Evolutionary conservation across 2,797 vertebrate genomes (phyloP), one percentile per base, ranked within the genome.

Genomic region (Acestrorhynchus altus): DNA sequence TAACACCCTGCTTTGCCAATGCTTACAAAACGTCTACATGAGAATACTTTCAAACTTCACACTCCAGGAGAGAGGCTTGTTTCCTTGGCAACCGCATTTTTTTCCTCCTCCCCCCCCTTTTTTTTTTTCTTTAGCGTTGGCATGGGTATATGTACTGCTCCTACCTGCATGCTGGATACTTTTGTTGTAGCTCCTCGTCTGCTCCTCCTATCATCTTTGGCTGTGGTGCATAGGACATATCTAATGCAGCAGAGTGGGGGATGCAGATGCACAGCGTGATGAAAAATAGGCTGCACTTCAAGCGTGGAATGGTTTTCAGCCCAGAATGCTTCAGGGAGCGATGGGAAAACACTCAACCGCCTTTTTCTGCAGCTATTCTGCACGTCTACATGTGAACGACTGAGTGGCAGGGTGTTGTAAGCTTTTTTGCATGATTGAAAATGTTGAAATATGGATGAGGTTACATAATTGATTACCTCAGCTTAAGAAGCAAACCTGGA

Each of bases 71-170:
- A 83, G 80, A 86, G 67, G 73, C 93, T 85, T 90, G 94, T 94
- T 94, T 92, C 93, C 94, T 85, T 87, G 92, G 93, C 85, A 93
- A 94, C 93, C 86, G 46, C 83, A 87, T 84, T 80, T 52, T 44
- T 73, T 81, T 86, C 83, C 85, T 40, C 74, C 68, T 65, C 2
- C 82, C 83, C 86, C 56, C 76, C 68, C 65, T 1, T 81, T 81
- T 85, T 49, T 83, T 80, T 80, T 81, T 77, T 67, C 76, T 81
- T 77, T 80, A 77, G 75, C 75, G 56, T 35, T 52, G 31, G 40
- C 9, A 59, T 70, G 67, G 61, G 68, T 76, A 74, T 76, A 83
- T 26, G 4, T 61, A 57, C 42, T 51, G 59, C 72, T 83, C 76
- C 51, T 76, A 77, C 67, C 75, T 82, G 63, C 40, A 54, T 65